Conservation (phyloP, 2,797 vertebrate genomes). For the Myotis vivesi region DNA sequence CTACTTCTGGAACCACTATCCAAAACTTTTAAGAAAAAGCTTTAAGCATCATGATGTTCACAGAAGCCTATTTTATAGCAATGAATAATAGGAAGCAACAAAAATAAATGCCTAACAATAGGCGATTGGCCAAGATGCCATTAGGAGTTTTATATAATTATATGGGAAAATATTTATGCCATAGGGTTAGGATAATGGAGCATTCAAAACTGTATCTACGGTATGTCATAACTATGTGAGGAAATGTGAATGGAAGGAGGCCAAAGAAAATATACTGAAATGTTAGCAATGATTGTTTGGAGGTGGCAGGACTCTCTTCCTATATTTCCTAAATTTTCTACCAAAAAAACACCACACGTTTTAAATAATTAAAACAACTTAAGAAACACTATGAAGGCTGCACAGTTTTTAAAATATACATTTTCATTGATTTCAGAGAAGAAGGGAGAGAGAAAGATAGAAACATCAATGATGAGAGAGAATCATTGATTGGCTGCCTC, state of each 20-base stretch:
- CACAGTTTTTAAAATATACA: background rate
- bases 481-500: no score
- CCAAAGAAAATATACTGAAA: conserved; percentile 22
- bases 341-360: conserved; percentile 1
- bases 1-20: conserved; percentile 42
- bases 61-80: conserved; percentile 37
- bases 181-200: background rate
- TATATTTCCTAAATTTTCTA: conserved; percentile 33
- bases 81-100: background rate
- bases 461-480: no score
- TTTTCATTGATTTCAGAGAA: no score
- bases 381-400: background rate
- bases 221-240: background rate
- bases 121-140: background rate
- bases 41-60: background rate
- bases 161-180: background rate
- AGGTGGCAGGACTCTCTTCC: background rate
- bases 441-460: no score
- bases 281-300: conserved; percentile 30
- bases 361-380: background rate
- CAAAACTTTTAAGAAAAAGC: conserved; percentile 48
- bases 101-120: conserved; percentile 30
- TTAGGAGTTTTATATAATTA: conserved; percentile 31
- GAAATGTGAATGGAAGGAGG: background rate
- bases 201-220: background rate